These are phyloP conservation scores for Pachydiplax longipennis DNA, from an alignment of 2,888 invertebrate species.

Conservation along the genomic window DNA sequence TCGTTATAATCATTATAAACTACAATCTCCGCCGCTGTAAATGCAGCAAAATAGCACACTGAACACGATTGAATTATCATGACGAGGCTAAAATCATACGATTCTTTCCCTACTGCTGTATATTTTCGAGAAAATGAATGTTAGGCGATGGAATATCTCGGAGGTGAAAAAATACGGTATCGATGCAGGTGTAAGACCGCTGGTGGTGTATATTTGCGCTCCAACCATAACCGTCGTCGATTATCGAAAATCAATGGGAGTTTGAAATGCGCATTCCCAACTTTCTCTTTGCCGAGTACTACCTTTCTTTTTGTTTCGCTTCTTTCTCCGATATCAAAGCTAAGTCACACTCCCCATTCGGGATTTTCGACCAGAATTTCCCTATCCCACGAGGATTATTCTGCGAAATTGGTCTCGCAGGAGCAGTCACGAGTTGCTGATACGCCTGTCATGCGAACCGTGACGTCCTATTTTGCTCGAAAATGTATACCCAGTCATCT, in stretches of 20 bases:
- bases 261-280: background rate
- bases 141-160: too few relatives aligned
- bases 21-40: too few relatives aligned
- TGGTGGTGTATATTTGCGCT: background rate
- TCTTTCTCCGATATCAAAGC: background rate
- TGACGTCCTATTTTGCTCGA: background rate
- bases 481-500: background rate
- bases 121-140: too few relatives aligned
- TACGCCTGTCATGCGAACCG: background rate
- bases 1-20: too few relatives aligned
- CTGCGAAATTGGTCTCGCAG: background rate
- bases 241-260: background rate
- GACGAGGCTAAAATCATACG: too few relatives aligned
- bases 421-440: background rate
- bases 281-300: background rate
- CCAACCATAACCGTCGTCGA: background rate
- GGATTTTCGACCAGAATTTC: background rate
- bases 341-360: background rate
- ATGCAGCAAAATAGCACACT: too few relatives aligned
- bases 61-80: too few relatives aligned
- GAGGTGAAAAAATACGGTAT: too few relatives aligned
- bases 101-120: too few relatives aligned
- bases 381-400: background rate
- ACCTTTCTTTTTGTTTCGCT: background rate
- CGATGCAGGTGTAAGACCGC: too few relatives aligned